Evolutionary conservation across 2,113 vertebrate genomes (phyloP).

Genomic region (Saguinus midas): DNA sequence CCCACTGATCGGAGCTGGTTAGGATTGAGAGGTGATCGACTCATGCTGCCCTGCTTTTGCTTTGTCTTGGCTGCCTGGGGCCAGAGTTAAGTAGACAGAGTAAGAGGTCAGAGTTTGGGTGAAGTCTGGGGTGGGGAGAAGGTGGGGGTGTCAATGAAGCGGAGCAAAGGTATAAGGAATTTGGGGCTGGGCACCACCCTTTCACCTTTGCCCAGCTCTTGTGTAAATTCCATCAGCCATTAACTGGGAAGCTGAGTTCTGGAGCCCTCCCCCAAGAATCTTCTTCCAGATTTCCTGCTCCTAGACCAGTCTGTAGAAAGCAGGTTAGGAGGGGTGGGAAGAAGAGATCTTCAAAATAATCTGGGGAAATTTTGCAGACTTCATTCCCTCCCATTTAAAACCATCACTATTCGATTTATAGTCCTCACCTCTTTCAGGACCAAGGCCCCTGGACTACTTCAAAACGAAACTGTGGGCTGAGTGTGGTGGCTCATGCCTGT

Average conservation of each 20-base stretch:
- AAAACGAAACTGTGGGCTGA: background rate
- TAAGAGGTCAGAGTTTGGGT: conserved; percentile 45
- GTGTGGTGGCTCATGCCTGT: no score
- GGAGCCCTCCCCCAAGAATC: conserved; percentile 55
- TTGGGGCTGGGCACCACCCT: conserved; percentile 32
- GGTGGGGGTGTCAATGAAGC: conserved; percentile 53
- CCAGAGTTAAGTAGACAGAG: background rate
- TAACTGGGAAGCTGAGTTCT: conserved; percentile 57
- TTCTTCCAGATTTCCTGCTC: background rate
- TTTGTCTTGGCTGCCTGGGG: background rate
- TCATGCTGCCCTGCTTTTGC: conserved; percentile 56
- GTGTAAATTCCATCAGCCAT: conserved; percentile 73
- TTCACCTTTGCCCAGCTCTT: conserved; percentile 79
- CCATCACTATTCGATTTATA: background rate
- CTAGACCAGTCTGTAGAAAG: background rate
- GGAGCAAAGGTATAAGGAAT: conserved; percentile 53
- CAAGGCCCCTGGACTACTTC: background rate
- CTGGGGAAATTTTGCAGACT: background rate
- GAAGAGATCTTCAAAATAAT: background rate
- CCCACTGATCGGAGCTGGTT: background rate
- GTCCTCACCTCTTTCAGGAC: background rate
- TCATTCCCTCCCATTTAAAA: background rate
- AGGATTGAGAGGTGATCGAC: background rate
- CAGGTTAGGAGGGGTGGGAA: background rate
- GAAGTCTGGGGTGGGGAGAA: conserved; percentile 3